phyloP scores from a whole-genome alignment of 2,113 vertebrate genomes.

The Artemisiospiza belli region DNA sequence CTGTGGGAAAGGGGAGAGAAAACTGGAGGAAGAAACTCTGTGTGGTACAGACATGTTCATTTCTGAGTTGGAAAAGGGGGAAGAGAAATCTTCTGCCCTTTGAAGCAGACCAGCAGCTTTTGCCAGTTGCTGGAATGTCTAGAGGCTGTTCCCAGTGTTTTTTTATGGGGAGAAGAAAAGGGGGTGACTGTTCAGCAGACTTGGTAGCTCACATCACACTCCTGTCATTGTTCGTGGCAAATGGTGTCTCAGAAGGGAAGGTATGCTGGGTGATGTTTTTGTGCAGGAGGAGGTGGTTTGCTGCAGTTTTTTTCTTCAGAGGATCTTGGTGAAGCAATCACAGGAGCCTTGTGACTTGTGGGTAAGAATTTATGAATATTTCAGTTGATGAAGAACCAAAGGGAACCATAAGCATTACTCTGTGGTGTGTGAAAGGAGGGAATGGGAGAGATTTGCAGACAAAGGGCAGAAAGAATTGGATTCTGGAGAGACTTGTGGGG shows the following conservation, averaged over 20 bases:
- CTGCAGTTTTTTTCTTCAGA: neutral
- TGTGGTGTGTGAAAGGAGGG: neutral
- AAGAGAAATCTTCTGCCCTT: neutral
- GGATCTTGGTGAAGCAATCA: neutral
- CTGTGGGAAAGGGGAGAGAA: neutral
- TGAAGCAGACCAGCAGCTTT: neutral
- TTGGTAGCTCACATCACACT: neutral
- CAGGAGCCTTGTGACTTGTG: fast-evolving
- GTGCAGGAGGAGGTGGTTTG: neutral
- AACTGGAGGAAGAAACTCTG: neutral
- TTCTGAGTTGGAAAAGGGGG: neutral
- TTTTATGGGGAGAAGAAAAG: neutral
- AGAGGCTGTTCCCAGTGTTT: neutral
- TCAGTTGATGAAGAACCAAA: neutral
- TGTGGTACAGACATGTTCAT: neutral
- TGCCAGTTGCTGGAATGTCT: neutral
- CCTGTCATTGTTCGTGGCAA: neutral
- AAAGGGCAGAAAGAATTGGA: neutral
- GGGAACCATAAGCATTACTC: neutral
- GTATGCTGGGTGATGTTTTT: neutral
- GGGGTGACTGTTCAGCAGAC: neutral
- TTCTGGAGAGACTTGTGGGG: neutral
- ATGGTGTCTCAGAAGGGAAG: neutral
- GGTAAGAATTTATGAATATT: neutral
- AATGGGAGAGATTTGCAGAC: neutral